Percentiles rank a stretch among this genome's conserved stretches.
Conservation (phyloP, 2,888 invertebrate species). For the Scotopteryx bipunctaria region DNA sequence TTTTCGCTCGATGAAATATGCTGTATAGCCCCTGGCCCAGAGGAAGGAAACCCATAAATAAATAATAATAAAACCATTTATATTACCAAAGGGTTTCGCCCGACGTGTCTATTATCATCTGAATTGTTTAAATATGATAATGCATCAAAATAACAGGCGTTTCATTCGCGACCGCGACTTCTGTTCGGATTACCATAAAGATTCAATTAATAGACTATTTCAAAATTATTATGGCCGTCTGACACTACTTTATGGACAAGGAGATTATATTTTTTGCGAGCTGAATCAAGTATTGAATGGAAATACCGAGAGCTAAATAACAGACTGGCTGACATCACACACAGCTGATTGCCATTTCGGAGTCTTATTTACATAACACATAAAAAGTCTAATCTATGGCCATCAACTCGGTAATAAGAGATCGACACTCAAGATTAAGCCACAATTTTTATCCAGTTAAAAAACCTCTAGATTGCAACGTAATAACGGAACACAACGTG, state of each 20-base stretch:
- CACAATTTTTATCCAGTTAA: conserved; percentile 51
- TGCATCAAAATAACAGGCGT: conserved; percentile 82
- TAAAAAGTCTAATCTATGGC: conserved; percentile 50
- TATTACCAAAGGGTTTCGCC: conserved; percentile 82
- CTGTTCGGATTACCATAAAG: conserved; percentile 81
- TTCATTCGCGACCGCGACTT: conserved; percentile 76
- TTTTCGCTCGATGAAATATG: conserved; percentile 82
- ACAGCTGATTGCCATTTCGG: conserved; percentile 37
- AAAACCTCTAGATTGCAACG: conserved; percentile 52
- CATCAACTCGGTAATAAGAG: conserved; percentile 57
- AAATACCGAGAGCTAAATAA: conserved; percentile 51
- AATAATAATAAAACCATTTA: conserved; percentile 84
- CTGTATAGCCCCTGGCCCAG: conserved; percentile 74
- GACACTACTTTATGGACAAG: conserved; percentile 70
- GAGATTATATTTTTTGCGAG: conserved; percentile 64
- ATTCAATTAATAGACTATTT: conserved; percentile 82
- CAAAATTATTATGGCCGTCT: conserved; percentile 77
- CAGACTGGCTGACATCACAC: conserved; percentile 34
- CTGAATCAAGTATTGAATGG: conserved; percentile 52
- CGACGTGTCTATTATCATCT: conserved; percentile 83
- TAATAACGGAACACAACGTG: conserved; percentile 57
- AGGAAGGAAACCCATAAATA: conserved; percentile 83
- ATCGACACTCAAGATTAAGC: conserved; percentile 56
- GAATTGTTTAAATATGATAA: conserved; percentile 84
- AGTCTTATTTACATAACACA: conserved; percentile 42